Conservation (phyloP, 2,797 vertebrate genomes). For the Mastacembelus armatus region DNA sequence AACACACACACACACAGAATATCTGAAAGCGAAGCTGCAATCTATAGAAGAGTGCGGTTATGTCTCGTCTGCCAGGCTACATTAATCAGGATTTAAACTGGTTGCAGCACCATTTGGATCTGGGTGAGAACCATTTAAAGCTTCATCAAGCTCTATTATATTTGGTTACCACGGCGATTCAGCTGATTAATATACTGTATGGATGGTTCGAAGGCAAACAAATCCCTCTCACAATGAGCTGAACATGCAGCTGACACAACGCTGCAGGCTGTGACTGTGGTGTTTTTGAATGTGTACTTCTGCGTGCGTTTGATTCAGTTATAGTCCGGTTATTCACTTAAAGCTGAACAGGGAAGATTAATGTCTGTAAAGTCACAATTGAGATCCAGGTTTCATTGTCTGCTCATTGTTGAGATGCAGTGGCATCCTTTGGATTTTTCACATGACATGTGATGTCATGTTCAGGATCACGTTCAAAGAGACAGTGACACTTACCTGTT, state of each 20-base stretch:
- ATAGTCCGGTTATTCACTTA: not conserved
- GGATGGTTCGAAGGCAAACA: not conserved
- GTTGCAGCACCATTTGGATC: not conserved
- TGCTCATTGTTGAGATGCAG: not conserved
- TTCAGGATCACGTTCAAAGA: no score
- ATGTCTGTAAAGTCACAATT: not conserved
- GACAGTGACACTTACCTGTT: no score
- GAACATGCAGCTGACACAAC: conserved; percentile 2
- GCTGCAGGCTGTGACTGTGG: not conserved
- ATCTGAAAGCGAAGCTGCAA: not conserved
- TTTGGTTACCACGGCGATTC: conserved; percentile 2
- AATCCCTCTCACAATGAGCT: not conserved
- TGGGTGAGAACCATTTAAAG: not conserved
- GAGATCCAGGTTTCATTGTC: not conserved
- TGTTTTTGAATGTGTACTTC: not conserved
- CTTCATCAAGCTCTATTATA: conserved; percentile 10
- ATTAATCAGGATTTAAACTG: conserved; percentile 14
- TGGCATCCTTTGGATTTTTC: no score
- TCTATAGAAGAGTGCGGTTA: conserved; percentile 5
- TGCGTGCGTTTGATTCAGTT: not conserved
- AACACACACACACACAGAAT: not conserved
- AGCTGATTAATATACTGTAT: conserved; percentile 13
- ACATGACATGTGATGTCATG: no score
- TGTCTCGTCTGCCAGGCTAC: not conserved
- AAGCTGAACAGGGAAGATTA: not conserved